A percentile compares a stretch with the other conserved stretches of the same genome.
These are phyloP conservation scores for Amyelois transitella DNA, from an alignment of 1,140 invertebrate species.

Conservation along the genomic window DNA sequence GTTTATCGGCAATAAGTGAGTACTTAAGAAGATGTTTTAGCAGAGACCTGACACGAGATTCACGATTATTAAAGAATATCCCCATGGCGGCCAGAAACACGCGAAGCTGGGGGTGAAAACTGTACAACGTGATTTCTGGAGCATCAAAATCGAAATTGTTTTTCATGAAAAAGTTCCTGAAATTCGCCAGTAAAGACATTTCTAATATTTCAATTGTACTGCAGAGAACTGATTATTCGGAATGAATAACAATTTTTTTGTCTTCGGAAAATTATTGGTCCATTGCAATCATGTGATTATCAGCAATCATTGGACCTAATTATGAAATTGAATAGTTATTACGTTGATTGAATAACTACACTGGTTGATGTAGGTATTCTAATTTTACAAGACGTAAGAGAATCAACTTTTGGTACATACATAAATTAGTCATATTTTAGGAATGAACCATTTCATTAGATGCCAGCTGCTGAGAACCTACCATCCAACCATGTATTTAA, in stretches of 20 bases:
- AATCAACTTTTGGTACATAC: too few species aligned
- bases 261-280: background rate
- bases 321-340: background rate
- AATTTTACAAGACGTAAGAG: too few species aligned
- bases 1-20: background rate
- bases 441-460: too few species aligned
- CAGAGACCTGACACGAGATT: constrained; percentile 29
- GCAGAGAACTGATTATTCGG: background rate
- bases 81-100: constrained; percentile 31
- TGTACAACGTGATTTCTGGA: constrained; percentile 21
- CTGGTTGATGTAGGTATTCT: background rate
- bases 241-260: background rate
- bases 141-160: constrained; percentile 26
- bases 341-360: background rate
- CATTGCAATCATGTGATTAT: background rate
- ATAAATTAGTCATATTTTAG: too few species aligned
- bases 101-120: constrained; percentile 42
- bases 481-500: too few species aligned
- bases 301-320: background rate
- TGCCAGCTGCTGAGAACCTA: too few species aligned
- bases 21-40: background rate
- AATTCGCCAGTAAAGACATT: constrained; percentile 7
- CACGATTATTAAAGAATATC: constrained; percentile 38
- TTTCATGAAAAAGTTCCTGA: constrained; percentile 21
- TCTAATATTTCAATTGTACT: background rate